These are phyloP conservation scores for Acrocephalus scirpaceus DNA, from an alignment of 2,797 vertebrate genomes.

Conservation along the genomic window DNA sequence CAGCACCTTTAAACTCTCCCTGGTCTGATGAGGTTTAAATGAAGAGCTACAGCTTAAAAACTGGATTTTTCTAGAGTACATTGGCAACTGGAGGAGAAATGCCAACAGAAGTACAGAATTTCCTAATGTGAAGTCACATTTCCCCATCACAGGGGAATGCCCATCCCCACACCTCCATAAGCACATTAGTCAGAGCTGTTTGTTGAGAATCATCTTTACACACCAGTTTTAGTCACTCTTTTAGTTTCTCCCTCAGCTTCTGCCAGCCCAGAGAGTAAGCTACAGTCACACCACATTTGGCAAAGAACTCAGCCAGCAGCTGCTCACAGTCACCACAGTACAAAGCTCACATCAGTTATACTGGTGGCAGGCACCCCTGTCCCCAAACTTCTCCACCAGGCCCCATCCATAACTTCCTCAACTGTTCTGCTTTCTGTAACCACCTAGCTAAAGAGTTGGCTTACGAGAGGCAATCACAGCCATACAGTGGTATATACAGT, in stretches of 20 bases:
- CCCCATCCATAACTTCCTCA: background rate
- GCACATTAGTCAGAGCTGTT: background rate
- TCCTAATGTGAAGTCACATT: background rate
- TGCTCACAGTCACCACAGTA: background rate
- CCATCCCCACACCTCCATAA: background rate
- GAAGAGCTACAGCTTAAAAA: background rate
- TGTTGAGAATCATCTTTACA: background rate
- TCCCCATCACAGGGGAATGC: background rate
- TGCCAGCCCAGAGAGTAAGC: background rate
- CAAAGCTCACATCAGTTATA: accelerated
- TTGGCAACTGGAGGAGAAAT: background rate
- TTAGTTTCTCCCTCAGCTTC: background rate
- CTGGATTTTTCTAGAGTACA: background rate
- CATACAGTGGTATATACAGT: accelerated
- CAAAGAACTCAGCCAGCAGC: background rate
- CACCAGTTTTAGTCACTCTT: background rate
- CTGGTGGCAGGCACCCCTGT: background rate
- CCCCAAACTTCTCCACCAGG: background rate
- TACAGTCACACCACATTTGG: background rate
- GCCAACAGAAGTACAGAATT: background rate
- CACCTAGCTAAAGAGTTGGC: background rate
- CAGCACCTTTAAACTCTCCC: background rate
- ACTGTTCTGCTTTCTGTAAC: background rate
- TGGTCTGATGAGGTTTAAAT: background rate
- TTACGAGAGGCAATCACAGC: background rate